These are phyloP conservation scores for Trichomycterus rosablanca DNA, from an alignment of 2,113 vertebrate genomes.

Conservation along the genomic window DNA sequence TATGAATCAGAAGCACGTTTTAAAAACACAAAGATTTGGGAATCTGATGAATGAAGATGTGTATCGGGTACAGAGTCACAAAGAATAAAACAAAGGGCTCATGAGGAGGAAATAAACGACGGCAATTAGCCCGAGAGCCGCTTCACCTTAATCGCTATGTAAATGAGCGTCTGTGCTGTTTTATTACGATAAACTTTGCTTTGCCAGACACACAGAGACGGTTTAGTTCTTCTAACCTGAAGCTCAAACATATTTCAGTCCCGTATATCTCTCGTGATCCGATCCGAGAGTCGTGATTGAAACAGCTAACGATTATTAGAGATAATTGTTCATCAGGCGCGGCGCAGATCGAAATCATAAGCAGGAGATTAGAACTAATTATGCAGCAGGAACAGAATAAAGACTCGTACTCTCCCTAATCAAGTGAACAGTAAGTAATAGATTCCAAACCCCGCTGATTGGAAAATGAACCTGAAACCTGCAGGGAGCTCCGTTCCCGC, in stretches of 20 bases:
- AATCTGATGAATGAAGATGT: background rate
- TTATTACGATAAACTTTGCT: too few relatives aligned
- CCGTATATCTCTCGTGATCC: constrained; percentile 14
- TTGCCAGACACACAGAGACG: too few relatives aligned
- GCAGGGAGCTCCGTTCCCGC: too few relatives aligned
- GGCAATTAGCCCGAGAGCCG: background rate
- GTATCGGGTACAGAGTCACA: too few relatives aligned
- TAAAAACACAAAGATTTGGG: background rate
- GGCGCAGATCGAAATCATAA: constrained; percentile 37
- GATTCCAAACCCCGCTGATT: too few relatives aligned
- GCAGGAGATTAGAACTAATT: constrained; percentile 46
- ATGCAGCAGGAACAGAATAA: constrained; percentile 32
- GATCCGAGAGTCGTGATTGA: constrained; percentile 21
- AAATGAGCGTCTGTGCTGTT: background rate
- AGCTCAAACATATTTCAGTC: constrained; percentile 9
- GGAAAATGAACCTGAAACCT: too few relatives aligned
- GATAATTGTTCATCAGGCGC: background rate
- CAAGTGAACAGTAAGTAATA: too few relatives aligned
- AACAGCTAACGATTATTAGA: background rate
- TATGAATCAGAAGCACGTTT: too few relatives aligned
- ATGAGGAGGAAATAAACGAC: background rate
- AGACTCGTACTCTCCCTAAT: too few relatives aligned
- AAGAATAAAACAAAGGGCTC: too few relatives aligned
- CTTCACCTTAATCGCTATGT: background rate
- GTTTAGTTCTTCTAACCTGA: too few relatives aligned